These are phyloP conservation scores for Cettia cetti DNA, from an alignment of 2,113 vertebrate genomes.

Conservation along the genomic window DNA sequence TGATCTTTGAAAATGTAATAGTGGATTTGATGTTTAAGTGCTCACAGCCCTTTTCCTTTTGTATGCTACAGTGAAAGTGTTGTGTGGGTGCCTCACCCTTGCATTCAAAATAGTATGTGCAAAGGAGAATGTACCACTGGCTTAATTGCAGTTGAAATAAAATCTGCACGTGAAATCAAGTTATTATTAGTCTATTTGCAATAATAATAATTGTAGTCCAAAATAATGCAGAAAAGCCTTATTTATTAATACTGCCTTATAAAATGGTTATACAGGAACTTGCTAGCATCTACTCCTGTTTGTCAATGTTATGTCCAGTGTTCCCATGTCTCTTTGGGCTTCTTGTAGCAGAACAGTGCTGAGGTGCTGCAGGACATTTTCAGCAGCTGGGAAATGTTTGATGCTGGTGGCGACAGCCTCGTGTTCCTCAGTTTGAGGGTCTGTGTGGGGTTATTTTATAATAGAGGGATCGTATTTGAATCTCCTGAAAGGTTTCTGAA, in stretches of 20 bases:
- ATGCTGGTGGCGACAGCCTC: neutral
- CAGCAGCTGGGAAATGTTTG: rapidly evolving
- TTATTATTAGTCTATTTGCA: neutral
- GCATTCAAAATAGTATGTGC: rapidly evolving
- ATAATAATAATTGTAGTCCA: neutral
- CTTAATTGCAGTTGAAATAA: neutral
- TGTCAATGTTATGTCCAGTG: rapidly evolving
- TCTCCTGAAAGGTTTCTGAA: neutral
- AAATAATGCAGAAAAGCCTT: neutral
- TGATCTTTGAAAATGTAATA: neutral
- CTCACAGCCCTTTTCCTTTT: neutral
- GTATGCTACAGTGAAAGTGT: neutral
- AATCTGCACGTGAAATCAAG: neutral
- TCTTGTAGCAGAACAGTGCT: rapidly evolving
- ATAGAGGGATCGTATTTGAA: neutral
- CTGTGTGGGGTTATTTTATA: neutral
- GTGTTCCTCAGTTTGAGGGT: neutral
- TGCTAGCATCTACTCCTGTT: neutral
- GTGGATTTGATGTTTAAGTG: neutral
- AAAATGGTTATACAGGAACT: neutral
- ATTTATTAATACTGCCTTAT: neutral
- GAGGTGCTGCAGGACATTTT: rapidly evolving
- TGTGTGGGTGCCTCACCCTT: neutral
- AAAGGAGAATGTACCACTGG: neutral
- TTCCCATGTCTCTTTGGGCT: neutral